Base-by-base conservation (phyloP, 1,140 invertebrate genomes). In the Ceratina japonica region DNA sequence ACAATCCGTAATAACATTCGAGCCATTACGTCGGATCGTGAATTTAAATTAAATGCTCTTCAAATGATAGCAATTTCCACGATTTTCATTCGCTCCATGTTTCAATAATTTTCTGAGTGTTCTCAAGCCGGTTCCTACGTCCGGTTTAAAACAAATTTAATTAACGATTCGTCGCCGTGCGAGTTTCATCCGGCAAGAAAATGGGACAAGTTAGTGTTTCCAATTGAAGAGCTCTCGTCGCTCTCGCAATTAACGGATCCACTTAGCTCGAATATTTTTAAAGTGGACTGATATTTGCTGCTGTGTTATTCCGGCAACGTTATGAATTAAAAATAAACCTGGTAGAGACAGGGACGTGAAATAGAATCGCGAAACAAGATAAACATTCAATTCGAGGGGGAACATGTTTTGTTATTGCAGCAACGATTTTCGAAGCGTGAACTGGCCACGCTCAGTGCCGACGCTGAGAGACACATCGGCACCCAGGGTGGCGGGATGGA, bases 401-500 rank as follows among this genome's bases (percentile, higher is more conserved):
- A 20, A 59, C 18, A n/a, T 22, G 18, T 20, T 59, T 44, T 58
- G 51, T 44, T 58, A 56, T 85, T 78, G 51, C 63, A 92, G 92
- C 80, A 79, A 52, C 75, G 84, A 20, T 87, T 97, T 79, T 92
- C 93, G 66, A 97, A 97, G 92, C 94, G 95, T 78, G 94, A 96
- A 75, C 92, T 99, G 81, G 98, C 98, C 5, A 94, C 95, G 58
- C 89, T 98, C 66, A 98, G 98, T 92, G 97, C 98, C 0, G 93
- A 93, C 82, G 96, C 96, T 89, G 99, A 99, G 93, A 94, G 96
- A 81, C 98, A 97, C 84, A 98, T 99, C 86, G 99, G 98, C 18
- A 98, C 97, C 12, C 95, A 98, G 92, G 98, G 98, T 44, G 99
- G 99, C 56, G 99, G 98, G 81, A 99, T 99, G 99, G 99, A 99